These are phyloP conservation scores for Sceloporus undulatus DNA, from an alignment of 2,113 vertebrate genomes.

Conservation along the genomic window DNA sequence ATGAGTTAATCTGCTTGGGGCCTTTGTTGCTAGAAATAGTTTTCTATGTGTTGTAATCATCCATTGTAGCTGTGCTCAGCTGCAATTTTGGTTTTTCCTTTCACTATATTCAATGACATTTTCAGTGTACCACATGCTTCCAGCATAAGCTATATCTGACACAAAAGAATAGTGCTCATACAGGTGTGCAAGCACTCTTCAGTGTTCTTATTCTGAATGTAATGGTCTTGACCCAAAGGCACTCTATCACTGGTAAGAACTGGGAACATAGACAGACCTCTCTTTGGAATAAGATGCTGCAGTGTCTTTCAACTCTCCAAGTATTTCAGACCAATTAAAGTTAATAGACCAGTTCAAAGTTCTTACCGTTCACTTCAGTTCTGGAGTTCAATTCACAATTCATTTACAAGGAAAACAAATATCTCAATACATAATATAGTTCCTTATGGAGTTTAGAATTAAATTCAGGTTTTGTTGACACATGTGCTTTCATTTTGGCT, in stretches of 20 bases:
- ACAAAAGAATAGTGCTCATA: neutral
- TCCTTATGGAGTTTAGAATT: neutral
- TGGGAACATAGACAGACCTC: neutral
- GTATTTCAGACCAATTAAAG: neutral
- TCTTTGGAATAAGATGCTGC: neutral
- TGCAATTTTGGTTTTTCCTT: conserved; percentile 67
- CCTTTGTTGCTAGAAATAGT: conserved; percentile 75
- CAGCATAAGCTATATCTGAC: conserved; percentile 8
- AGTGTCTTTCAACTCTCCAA: neutral
- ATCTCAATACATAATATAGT: no score
- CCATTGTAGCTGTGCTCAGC: conserved; percentile 61
- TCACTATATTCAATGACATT: conserved; percentile 53
- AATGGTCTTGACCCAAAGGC: neutral
- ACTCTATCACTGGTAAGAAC: neutral
- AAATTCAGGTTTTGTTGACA: neutral
- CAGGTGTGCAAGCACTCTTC: neutral
- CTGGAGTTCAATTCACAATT: neutral
- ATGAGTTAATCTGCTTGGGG: conserved; percentile 71
- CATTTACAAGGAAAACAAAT: neutral
- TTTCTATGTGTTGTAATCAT: conserved; percentile 64
- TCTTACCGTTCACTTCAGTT: neutral
- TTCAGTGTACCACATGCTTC: conserved; percentile 27
- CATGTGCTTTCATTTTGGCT: no score
- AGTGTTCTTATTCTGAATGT: conserved; percentile 12
- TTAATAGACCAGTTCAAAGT: neutral